Evolutionary conservation across 2,113 vertebrate genomes (phyloP), one percentile per base, ranked within the genome.

Genomic region (Poeciliopsis turrubarensis): DNA sequence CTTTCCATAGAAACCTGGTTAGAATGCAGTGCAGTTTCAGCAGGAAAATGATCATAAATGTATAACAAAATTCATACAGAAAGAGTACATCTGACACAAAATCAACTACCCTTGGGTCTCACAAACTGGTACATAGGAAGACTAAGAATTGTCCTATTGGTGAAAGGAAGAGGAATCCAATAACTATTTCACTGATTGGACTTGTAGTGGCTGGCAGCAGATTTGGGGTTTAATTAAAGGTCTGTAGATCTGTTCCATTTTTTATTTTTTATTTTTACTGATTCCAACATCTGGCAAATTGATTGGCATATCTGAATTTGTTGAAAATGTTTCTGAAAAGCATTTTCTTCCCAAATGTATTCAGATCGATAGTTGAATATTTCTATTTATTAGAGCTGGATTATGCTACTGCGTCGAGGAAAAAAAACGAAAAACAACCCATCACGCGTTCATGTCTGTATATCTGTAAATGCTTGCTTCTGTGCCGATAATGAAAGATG

Each of bases 401-500:
- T 57, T 10, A 10, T n/a, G 19, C 51, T 10, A 10, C 51, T 25
- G 1, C 47, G 19, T 51, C 12, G 2, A 41, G 10, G 12, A 5
- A 44, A 54, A 54, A 10, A 54, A 9, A 9, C n/a, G n/a, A 57
- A 57, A 3, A 0, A 11, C 25, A 10, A 1, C n/a, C 25, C 10
- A 10, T n/a, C 25, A n/a, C n/a, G 2, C n/a, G 51, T 57, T n/a
- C 22, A 22, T n/a, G 22, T n/a, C 22, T n/a, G 51, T 57, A 67
- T 25, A 67, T 39, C 25, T 39, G 7, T 17, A 63, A 31, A 22
- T 26, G 61, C 29, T 31, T 22, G 29, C 22, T 31, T 15, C 60
- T 72, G 72, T 82, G 83, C 70, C 84, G 70, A 73, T 86, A 86
- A 91, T 91, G 78, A 89, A 86, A 85, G 77, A 79, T 84, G 89